Evolutionary conservation across 2,888 invertebrate genomes (phyloP).

Genomic region (Drosophila maculinotata): DNA sequence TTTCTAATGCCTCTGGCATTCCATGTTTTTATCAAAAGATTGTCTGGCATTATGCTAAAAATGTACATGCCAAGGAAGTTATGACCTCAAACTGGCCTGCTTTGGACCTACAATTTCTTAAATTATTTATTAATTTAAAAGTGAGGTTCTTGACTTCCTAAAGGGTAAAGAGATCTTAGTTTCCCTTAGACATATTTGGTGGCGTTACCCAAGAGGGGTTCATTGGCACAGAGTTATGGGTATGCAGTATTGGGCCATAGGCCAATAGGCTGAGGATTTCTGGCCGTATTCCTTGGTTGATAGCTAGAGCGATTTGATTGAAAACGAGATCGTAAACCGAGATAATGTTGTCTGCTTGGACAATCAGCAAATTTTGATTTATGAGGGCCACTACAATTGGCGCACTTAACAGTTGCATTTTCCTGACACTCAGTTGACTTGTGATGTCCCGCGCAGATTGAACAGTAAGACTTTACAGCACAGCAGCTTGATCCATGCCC

Average conservation of each 20-base stretch:
- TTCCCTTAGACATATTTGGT: too few species aligned
- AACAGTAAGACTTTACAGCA: too few species aligned
- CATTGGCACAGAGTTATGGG: too few species aligned
- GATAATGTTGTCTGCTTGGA: neutral
- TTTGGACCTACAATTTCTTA: neutral
- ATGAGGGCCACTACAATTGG: neutral
- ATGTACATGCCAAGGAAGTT: neutral
- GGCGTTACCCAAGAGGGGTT: too few species aligned
- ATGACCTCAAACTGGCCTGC: neutral
- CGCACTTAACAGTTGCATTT: neutral
- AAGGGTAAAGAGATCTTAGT: neutral
- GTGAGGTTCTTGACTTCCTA: neutral
- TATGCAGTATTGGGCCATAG: too few species aligned
- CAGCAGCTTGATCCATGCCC: too few species aligned
- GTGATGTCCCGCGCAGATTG: neutral
- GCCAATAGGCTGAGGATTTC: neutral
- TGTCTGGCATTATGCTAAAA: neutral
- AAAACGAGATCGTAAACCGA: neutral
- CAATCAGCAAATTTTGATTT: neutral
- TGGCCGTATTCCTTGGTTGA: neutral
- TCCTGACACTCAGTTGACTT: neutral
- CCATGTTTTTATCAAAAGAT: neutral
- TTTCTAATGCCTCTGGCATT: conserved; percentile 3
- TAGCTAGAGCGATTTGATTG: neutral
- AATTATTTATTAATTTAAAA: neutral